Evolutionary conservation across 2,888 invertebrate species (phyloP), one percentile per base, ranked within the genome.

Genomic region (Automeris io): DNA sequence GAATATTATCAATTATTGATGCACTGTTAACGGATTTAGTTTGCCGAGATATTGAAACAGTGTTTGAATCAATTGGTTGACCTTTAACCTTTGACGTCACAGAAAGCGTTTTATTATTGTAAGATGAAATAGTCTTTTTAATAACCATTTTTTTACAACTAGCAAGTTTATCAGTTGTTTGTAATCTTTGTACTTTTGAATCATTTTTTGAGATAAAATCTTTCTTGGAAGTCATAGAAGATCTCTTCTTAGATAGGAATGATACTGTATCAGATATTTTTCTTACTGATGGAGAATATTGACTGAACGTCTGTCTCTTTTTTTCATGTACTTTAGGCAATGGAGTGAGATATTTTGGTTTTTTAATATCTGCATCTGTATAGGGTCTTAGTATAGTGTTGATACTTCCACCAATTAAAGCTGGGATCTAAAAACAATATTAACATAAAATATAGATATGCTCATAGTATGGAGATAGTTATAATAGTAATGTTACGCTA

Each of bases 1-100:
- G 39, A 12, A 45, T 18, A 26, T 63, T 52, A 34, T 55, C 47
- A 12, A 55, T 49, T 35, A 40, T 37, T 7, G 46, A 42, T 13
- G 37, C 5, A 9, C 50, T 51, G n/a, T 42, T 18, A 2, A 33
- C 18, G 11, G 18, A 5, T 11, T 11, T 42, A 16, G 12, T 51
- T 46, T 5, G 40, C 43, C 19, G 26, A 8, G 2, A 3, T 4
- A n/a, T 29, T 29, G 29, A 16, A 1, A 2, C n/a, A 4, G 4
- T 6, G 4, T n/a, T 16, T 29, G 13, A 16, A 29, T 16, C 16
- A 29, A 29, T 29, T 5, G 16, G n/a, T 29, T n/a, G 29, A 29
- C 8, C n/a, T 16, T 29, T 29, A 5, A 29, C 8, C n/a, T 29
- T 29, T 29, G 29, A 2, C 18, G 16, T 4, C 3, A 29, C 16